Conservation (phyloP, 2,797 vertebrate species). For the Botia kubotai region DNA sequence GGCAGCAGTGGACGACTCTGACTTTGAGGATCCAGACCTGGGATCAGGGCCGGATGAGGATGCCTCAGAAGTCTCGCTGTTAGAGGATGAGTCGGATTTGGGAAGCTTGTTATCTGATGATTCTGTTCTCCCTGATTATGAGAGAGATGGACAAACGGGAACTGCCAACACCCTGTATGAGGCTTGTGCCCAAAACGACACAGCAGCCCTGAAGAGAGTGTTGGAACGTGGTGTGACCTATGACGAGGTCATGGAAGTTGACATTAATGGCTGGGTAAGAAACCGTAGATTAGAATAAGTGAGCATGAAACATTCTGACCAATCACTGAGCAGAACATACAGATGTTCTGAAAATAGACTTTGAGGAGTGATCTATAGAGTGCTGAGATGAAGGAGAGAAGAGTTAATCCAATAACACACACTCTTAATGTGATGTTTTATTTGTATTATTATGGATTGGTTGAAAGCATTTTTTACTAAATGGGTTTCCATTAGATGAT, state of each 20-base stretch:
- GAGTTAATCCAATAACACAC: too few relatives aligned
- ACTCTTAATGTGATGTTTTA: too few relatives aligned
- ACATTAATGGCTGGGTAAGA: conserved; percentile 86
- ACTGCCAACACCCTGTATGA: conserved; percentile 73
- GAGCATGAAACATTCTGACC: not conserved
- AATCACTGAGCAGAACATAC: not conserved
- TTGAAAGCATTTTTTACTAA: too few relatives aligned
- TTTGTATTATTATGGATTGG: too few relatives aligned
- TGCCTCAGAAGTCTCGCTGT: conserved; percentile 51
- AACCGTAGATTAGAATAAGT: conserved; percentile 30
- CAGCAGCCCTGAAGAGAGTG: conserved; percentile 68
- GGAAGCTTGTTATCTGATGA: conserved; percentile 81
- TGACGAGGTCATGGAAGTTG: conserved; percentile 82
- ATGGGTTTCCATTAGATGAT: too few relatives aligned
- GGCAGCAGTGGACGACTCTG: conserved; percentile 64
- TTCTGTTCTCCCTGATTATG: conserved; percentile 76
- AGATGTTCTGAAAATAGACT: not conserved
- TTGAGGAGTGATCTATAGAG: too few relatives aligned
- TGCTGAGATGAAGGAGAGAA: too few relatives aligned
- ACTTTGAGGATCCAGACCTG: conserved; percentile 71
- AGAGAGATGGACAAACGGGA: not conserved
- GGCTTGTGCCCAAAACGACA: conserved; percentile 81
- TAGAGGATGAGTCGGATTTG: conserved; percentile 63
- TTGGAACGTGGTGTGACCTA: conserved; percentile 79
- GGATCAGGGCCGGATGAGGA: conserved; percentile 68